These are phyloP conservation scores for Ecliptopera silaceata DNA, from an alignment of 2,888 invertebrate genomes.

Conservation along the genomic window DNA sequence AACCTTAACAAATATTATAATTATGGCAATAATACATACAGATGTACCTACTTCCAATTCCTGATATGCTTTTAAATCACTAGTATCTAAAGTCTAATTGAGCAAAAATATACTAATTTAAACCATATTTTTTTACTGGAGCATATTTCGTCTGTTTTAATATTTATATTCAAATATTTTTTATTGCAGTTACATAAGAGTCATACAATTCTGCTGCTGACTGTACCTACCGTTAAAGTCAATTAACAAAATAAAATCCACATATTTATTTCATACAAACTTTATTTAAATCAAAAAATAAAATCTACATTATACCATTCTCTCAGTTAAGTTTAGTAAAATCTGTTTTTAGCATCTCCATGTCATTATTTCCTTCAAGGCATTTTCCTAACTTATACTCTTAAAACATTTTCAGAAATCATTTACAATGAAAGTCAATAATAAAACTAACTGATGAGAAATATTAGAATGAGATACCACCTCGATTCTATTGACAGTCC, in stretches of 20 bases:
- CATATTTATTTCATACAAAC: conserved; percentile 74
- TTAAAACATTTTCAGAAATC: conserved; percentile 24
- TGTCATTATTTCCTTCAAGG: conserved; percentile 35
- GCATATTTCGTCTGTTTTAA: too few relatives aligned
- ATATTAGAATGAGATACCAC: neutral
- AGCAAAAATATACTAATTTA: too few relatives aligned
- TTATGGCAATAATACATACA: too few relatives aligned
- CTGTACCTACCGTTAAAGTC: neutral
- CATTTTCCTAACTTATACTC: conserved; percentile 35
- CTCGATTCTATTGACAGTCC: neutral
- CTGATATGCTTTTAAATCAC: too few relatives aligned
- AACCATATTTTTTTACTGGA: too few relatives aligned
- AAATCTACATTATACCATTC: conserved; percentile 80
- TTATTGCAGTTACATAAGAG: too few relatives aligned
- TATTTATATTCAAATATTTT: too few relatives aligned
- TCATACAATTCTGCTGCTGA: neutral
- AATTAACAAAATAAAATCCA: conserved; percentile 8
- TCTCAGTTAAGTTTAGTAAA: conserved; percentile 73
- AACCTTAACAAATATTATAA: too few relatives aligned
- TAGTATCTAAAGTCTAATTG: too few relatives aligned
- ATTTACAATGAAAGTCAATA: conserved; percentile 17
- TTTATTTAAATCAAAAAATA: conserved; percentile 84
- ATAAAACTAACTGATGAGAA: conserved; percentile 1
- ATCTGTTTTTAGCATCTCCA: conserved; percentile 70
- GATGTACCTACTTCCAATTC: too few relatives aligned